These are phyloP conservation scores for Coremacera marginata DNA, from an alignment of 2,888 invertebrate species.

Conservation along the genomic window DNA sequence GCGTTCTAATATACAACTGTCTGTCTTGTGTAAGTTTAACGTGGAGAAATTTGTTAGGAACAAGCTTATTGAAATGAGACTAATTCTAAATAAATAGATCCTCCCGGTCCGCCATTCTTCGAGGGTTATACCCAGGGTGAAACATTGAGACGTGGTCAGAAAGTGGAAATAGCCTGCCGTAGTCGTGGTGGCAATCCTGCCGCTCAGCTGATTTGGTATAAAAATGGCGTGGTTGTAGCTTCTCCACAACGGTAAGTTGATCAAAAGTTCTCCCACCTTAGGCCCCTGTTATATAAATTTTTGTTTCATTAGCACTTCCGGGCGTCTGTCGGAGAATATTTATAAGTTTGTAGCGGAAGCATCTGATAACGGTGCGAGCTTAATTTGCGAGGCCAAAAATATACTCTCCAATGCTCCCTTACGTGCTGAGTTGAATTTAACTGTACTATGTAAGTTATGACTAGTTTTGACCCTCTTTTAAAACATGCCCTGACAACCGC, in stretches of 20 bases:
- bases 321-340: slow-evolving; percentile 65
- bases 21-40: slow-evolving; percentile 63
- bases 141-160: slow-evolving; percentile 62
- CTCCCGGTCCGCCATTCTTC: slow-evolving; percentile 66
- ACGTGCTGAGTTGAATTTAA: slow-evolving; percentile 61
- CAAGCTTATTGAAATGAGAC: neutral
- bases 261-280: neutral
- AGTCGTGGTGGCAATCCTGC: slow-evolving; percentile 66
- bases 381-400: slow-evolving; percentile 65
- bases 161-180: slow-evolving; percentile 64
- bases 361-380: slow-evolving; percentile 60
- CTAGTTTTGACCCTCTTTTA: neutral
- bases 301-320: slow-evolving; percentile 56
- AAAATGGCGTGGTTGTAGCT: slow-evolving; percentile 60
- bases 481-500: neutral
- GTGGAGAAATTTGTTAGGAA: neutral
- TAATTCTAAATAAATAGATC: slow-evolving; percentile 52
- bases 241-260: slow-evolving; percentile 59
- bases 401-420: slow-evolving; percentile 59
- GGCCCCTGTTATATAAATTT: neutral
- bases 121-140: slow-evolving; percentile 65
- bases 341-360: slow-evolving; percentile 62
- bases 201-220: slow-evolving; percentile 65
- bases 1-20: slow-evolving; percentile 64
- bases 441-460: slow-evolving; percentile 61